phyloP scores from a whole-genome alignment of 2,113 vertebrate species.

The Butorides virescens region DNA sequence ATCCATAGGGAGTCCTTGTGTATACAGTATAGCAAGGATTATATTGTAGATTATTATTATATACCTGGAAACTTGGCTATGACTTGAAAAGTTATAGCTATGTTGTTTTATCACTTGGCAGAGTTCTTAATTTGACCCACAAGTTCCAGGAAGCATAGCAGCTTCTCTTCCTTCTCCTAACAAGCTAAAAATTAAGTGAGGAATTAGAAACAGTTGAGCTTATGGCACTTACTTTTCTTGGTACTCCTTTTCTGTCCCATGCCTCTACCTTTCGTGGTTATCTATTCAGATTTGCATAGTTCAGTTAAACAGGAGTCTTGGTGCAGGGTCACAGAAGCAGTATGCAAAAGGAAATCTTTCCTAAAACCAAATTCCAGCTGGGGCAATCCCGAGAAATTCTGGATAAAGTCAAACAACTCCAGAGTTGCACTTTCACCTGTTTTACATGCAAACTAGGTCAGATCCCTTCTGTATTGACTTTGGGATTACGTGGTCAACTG shows the following conservation, averaged over 20 bases:
- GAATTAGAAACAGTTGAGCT: neutral
- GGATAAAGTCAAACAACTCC: neutral
- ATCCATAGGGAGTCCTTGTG: neutral
- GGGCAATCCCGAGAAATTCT: neutral
- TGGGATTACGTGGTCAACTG: neutral
- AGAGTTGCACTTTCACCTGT: slow-evolving; percentile 40
- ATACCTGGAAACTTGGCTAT: neutral
- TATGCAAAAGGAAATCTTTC: neutral
- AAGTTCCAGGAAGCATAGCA: neutral
- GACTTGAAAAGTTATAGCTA: neutral
- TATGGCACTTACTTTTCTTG: neutral
- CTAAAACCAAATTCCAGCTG: neutral
- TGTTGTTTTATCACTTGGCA: neutral
- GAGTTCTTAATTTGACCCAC: neutral
- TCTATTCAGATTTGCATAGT: neutral
- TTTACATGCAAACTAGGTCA: neutral
- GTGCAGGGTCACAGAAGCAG: neutral
- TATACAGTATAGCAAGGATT: neutral
- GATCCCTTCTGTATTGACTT: slow-evolving; percentile 25
- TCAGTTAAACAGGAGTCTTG: neutral
- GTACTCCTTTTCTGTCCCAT: neutral
- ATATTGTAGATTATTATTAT: neutral
- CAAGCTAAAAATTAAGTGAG: neutral
- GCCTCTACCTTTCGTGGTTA: neutral
- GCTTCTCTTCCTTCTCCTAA: neutral